Evolutionary conservation across 2,113 vertebrate genomes (phyloP).

Genomic region (Glaucidium brasilianum): DNA sequence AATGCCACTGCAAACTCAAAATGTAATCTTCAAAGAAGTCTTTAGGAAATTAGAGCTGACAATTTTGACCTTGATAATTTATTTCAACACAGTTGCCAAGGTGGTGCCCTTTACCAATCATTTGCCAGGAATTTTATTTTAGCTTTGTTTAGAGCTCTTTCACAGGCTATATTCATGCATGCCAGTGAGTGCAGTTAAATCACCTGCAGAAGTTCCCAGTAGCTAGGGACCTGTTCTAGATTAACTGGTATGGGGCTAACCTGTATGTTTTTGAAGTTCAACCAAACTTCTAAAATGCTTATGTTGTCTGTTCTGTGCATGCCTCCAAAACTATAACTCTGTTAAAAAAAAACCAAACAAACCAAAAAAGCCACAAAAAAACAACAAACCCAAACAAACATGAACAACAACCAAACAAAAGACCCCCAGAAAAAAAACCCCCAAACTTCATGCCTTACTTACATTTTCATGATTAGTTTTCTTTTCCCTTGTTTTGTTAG

Average conservation of each 20-base stretch:
- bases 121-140: neutral
- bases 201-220: neutral
- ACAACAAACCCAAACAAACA: no score
- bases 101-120: neutral
- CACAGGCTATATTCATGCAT: neutral
- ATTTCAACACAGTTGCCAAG: neutral
- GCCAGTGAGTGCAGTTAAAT: neutral
- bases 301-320: accelerated
- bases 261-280: neutral
- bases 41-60: neutral
- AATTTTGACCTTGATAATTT: neutral
- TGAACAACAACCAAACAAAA: neutral
- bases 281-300: neutral
- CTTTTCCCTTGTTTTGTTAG: neutral
- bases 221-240: neutral
- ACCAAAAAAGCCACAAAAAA: neutral
- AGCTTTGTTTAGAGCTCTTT: neutral
- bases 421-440: neutral
- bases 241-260: neutral
- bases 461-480: neutral
- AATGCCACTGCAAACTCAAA: neutral
- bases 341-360: neutral
- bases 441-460: neutral
- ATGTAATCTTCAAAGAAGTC: neutral
- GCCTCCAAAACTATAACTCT: neutral